Percentiles rank a stretch among this genome's conserved stretches.
phyloP scores from a whole-genome alignment of 2,888 invertebrate genomes.

The Pomacea canaliculata region DNA sequence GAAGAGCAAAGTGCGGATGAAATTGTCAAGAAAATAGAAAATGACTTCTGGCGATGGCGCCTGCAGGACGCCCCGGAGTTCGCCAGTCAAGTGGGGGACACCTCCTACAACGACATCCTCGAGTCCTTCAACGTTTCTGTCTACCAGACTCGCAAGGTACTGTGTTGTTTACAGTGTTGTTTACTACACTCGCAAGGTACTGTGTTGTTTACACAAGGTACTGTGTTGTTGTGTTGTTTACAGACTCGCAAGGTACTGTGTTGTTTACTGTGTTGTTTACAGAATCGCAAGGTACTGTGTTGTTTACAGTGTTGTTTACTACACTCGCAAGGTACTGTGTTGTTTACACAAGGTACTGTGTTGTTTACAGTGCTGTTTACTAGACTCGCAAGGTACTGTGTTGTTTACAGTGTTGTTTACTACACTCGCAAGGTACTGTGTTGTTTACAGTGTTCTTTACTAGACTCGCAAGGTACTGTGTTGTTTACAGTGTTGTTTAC shows the following conservation, averaged over 20 bases:
- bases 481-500: too few relatives aligned
- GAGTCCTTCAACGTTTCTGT: slow-evolving; percentile 34
- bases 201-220: background rate
- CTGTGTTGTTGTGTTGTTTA: too few relatives aligned
- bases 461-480: slow-evolving; percentile 11
- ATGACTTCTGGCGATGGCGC: slow-evolving; percentile 47
- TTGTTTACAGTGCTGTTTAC: too few relatives aligned
- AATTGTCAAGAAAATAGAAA: slow-evolving; percentile 13
- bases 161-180: too few relatives aligned
- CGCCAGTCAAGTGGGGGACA: slow-evolving; percentile 33
- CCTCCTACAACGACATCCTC: slow-evolving; percentile 45
- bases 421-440: too few relatives aligned
- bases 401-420: too few relatives aligned
- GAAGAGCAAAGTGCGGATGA: background rate
- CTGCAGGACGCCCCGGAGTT: slow-evolving; percentile 40
- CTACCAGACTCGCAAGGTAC: slow-evolving; percentile 33
- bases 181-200: background rate
- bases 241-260: slow-evolving; percentile 34
- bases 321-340: too few relatives aligned
- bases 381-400: background rate
- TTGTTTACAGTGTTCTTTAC: too few relatives aligned
- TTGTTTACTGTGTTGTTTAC: background rate
- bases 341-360: too few relatives aligned
- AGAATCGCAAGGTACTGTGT: slow-evolving; percentile 8
- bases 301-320: too few relatives aligned